A percentile compares a stretch with the other conserved stretches of the same genome.
Conservation (phyloP, 2,888 invertebrate species). For the Patella ulyssiponensis region DNA sequence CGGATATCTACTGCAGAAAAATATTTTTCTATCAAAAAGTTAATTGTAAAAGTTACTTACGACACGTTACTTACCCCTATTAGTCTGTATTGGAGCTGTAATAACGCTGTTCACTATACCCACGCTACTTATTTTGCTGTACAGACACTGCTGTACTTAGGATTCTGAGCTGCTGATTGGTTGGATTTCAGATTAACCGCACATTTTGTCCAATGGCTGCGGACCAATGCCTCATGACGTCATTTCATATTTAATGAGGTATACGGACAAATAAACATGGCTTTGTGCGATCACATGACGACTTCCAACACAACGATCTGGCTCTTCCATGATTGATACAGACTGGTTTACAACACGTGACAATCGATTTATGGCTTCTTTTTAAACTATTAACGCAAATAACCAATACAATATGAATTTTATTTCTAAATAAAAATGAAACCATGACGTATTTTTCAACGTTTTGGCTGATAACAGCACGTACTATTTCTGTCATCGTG, state of each 20-base stretch:
- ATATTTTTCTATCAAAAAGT: slow-evolving; percentile 32
- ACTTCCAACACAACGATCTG: neutral
- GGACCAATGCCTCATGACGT: slow-evolving; percentile 35
- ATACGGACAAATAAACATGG: slow-evolving; percentile 34
- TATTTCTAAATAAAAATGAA: too few species aligned
- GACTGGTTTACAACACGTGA: too few species aligned
- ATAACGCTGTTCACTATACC: slow-evolving; percentile 21
- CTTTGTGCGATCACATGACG: slow-evolving; percentile 34
- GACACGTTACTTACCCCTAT: neutral
- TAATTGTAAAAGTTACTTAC: slow-evolving; percentile 13
- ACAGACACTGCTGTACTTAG: slow-evolving; percentile 14
- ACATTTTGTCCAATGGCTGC: slow-evolving; percentile 57
- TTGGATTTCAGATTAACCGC: slow-evolving; percentile 50
- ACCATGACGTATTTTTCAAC: too few species aligned
- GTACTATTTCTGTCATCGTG: too few species aligned
- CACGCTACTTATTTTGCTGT: slow-evolving; percentile 27
- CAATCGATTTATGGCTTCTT: too few species aligned
- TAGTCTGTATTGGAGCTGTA: slow-evolving; percentile 10
- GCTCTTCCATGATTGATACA: too few species aligned
- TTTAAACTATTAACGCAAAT: too few species aligned
- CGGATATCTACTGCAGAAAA: slow-evolving; percentile 35
- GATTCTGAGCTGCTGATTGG: slow-evolving; percentile 53
- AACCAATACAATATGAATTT: too few species aligned
- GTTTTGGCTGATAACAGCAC: too few species aligned
- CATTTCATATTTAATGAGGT: slow-evolving; percentile 44